Percentiles rank a stretch among this genome's conserved stretches.
phyloP scores from a whole-genome alignment of 2,888 invertebrate species.

The Macaria notata region DNA sequence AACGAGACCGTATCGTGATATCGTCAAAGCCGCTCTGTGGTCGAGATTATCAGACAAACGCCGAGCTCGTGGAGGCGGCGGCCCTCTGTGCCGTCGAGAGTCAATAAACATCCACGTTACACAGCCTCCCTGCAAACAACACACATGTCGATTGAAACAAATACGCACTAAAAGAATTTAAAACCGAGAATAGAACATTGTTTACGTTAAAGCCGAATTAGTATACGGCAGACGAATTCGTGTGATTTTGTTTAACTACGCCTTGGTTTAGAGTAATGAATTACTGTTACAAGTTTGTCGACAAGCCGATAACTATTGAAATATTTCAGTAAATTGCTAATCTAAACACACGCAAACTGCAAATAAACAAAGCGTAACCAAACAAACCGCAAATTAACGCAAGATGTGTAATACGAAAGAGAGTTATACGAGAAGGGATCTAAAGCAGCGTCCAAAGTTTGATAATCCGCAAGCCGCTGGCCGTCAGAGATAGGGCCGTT shows the following conservation, averaged over 20 bases:
- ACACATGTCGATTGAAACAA: slow-evolving; percentile 17
- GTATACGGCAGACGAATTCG: slow-evolving; percentile 5
- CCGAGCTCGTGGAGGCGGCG: slow-evolving; percentile 14
- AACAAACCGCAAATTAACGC: slow-evolving; percentile 13
- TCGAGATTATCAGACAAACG: slow-evolving; percentile 38
- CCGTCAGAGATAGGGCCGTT: slow-evolving; percentile 65
- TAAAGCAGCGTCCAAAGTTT: slow-evolving; percentile 43
- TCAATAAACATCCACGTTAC: slow-evolving; percentile 17
- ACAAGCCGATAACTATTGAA: not conserved
- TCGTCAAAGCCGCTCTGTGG: slow-evolving; percentile 21
- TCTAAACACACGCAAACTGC: not conserved
- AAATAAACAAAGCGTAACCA: slow-evolving; percentile 8
- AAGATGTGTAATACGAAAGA: slow-evolving; percentile 21
- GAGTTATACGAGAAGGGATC: slow-evolving; percentile 37
- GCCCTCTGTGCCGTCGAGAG: slow-evolving; percentile 5
- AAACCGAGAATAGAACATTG: slow-evolving; percentile 24
- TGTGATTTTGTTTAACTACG: not conserved
- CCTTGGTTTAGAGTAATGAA: not conserved
- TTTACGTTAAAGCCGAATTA: slow-evolving; percentile 31
- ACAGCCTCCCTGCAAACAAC: slow-evolving; percentile 11
- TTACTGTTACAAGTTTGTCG: not conserved
- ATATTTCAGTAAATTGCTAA: too few relatives aligned
- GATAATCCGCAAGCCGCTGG: slow-evolving; percentile 67
- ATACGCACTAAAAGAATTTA: slow-evolving; percentile 10
- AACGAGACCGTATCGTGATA: slow-evolving; percentile 53